These are phyloP conservation scores for Enhydra lutris DNA, from an alignment of 2,113 vertebrate species.

Conservation along the genomic window DNA sequence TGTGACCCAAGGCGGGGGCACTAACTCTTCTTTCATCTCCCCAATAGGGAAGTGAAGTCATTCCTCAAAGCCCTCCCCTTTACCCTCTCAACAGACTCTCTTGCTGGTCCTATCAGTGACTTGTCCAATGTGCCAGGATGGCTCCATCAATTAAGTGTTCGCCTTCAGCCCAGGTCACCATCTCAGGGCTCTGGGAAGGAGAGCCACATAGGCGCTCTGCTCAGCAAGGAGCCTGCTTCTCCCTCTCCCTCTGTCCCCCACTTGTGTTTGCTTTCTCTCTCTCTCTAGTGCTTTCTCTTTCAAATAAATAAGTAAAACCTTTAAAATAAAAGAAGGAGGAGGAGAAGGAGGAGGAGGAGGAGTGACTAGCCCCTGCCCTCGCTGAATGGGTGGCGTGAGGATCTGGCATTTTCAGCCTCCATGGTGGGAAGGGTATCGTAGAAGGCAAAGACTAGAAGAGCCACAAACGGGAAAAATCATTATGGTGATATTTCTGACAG, in stretches of 20 bases:
- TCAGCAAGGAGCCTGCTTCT: background rate
- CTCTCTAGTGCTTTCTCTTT: background rate
- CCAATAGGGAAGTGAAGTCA: background rate
- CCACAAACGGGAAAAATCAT: background rate
- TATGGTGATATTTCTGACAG: background rate
- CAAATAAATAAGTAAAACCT: background rate
- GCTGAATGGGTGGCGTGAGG: background rate
- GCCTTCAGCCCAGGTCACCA: background rate
- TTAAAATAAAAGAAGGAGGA: background rate
- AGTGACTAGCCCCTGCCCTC: background rate
- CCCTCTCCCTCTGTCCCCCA: background rate
- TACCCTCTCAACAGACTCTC: background rate
- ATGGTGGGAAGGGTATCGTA: background rate
- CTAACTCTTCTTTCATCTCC: background rate
- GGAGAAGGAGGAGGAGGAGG: too few relatives aligned
- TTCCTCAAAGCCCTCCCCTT: background rate
- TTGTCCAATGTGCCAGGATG: too few relatives aligned
- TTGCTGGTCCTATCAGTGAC: background rate
- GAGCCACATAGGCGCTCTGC: too few relatives aligned
- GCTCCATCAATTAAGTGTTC: background rate
- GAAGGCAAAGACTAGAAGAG: slow-evolving; percentile 16
- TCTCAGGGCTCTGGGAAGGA: background rate
- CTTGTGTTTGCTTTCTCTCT: background rate
- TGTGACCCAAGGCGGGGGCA: background rate
- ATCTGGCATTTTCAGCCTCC: background rate